Evolutionary conservation across 2,113 vertebrate genomes (phyloP).

Genomic region (Neogobius melanostomus): DNA sequence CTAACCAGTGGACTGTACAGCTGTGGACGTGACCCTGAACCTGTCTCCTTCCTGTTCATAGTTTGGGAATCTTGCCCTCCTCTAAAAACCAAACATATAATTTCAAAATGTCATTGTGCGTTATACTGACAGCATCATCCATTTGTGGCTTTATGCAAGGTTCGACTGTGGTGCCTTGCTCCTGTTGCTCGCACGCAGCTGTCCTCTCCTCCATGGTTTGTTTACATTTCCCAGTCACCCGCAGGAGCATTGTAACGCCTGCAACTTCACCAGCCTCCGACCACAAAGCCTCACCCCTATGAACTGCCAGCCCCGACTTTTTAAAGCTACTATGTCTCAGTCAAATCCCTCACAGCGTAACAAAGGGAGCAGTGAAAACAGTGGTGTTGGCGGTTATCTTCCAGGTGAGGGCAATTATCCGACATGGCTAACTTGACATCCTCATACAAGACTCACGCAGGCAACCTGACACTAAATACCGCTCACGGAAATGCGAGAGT

Average conservation of each 20-base stretch:
- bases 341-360: conserved; percentile 62
- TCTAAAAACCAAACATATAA: conserved; percentile 20
- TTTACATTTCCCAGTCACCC: conserved; percentile 75
- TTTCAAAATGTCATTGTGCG: conserved; percentile 11
- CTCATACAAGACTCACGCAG: conserved; percentile 41
- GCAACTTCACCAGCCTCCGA: conserved; percentile 52
- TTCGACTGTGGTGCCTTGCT: conserved; percentile 20
- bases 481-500: conserved; percentile 42
- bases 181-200: conserved; percentile 46
- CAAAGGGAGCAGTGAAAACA: conserved; percentile 62
- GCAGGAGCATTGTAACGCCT: conserved; percentile 62
- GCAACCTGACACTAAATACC: conserved; percentile 51
- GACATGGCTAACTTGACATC: conserved; percentile 41
- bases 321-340: conserved; percentile 50
- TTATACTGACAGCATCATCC: conserved; percentile 18
- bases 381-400: conserved; percentile 59
- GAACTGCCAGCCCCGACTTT: conserved; percentile 41
- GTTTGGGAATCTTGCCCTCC: conserved; percentile 30
- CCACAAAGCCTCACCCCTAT: conserved; percentile 64
- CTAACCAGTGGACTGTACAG: conserved; percentile 46
- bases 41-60: conserved; percentile 35
- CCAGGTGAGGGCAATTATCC: conserved; percentile 67
- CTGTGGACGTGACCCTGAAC: conserved; percentile 51
- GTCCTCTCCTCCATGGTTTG: conserved; percentile 63
- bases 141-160: conserved; percentile 17